A percentile compares a stretch with the other conserved stretches of the same genome.
These are phyloP conservation scores for Drosophila gunungcola DNA, from an alignment of 1,140 invertebrate genomes.

Conservation along the genomic window DNA sequence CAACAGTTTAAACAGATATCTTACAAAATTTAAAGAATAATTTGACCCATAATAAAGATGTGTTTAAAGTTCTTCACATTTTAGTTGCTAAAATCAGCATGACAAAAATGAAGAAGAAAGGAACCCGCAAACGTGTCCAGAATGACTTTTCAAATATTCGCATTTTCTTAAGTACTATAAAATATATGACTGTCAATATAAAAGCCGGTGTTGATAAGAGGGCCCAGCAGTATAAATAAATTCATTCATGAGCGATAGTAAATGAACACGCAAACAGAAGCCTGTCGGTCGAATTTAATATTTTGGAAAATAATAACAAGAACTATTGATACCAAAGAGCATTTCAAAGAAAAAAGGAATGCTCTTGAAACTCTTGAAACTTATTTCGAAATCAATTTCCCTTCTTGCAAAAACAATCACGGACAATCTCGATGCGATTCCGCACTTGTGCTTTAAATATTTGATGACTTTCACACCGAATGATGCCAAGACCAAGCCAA, in stretches of 20 bases:
- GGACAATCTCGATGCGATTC: slow-evolving; percentile 31
- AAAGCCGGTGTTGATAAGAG: slow-evolving; percentile 14
- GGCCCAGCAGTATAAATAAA: slow-evolving; percentile 21
- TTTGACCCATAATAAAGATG: background rate
- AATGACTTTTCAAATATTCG: slow-evolving; percentile 1
- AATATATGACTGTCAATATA: slow-evolving; percentile 6
- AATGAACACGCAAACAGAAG: slow-evolving; percentile 8
- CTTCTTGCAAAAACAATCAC: slow-evolving; percentile 30
- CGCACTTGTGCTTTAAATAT: slow-evolving; percentile 54
- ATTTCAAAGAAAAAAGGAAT: background rate
- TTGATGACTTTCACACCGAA: slow-evolving; percentile 57
- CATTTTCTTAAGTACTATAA: background rate
- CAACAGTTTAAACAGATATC: background rate
- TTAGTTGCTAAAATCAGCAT: background rate
- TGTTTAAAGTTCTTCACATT: background rate
- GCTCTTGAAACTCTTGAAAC: background rate
- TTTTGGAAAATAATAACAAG: background rate
- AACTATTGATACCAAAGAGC: background rate
- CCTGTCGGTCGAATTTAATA: background rate
- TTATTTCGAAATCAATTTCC: slow-evolving; percentile 44
- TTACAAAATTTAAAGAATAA: background rate
- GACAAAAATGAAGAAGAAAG: background rate
- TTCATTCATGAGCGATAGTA: slow-evolving; percentile 27
- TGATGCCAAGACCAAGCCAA: slow-evolving; percentile 15
- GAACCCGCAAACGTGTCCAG: background rate